Evolutionary conservation across 1,140 invertebrate species (phyloP).

Genomic region (Druon quercuslanigerum): DNA sequence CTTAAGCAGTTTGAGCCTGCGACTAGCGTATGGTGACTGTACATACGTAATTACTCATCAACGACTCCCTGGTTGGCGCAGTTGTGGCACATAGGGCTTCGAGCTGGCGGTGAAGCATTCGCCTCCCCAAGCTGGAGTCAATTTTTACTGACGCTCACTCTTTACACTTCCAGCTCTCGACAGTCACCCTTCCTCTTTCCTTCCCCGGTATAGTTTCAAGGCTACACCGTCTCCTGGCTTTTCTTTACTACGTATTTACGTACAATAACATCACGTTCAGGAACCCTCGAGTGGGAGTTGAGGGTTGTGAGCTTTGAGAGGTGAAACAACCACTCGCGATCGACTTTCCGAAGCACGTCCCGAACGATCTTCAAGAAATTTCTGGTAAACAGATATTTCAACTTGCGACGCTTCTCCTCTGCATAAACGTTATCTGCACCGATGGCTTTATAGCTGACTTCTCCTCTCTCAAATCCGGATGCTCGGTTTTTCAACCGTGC

Average conservation of each 20-base stretch:
- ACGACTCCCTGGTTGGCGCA: no score
- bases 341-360: constrained; percentile 25
- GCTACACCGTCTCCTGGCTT: no score
- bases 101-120: no score
- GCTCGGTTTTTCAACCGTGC: constrained; percentile 16
- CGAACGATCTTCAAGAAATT: constrained; percentile 28
- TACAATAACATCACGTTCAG: neutral
- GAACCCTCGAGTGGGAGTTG: neutral
- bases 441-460: constrained; percentile 18
- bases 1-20: no score
- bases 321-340: constrained; percentile 23
- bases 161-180: no score
- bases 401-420: constrained; percentile 25
- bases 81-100: no score
- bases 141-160: no score
- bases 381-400: constrained; percentile 31
- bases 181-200: no score
- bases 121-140: no score
- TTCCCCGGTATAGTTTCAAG: no score
- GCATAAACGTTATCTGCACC: constrained; percentile 27
- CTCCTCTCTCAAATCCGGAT: constrained; percentile 25
- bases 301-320: neutral
- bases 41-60: no score
- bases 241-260: constrained; percentile 11
- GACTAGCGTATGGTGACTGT: no score